Base-by-base conservation (phyloP, 2,888 invertebrate species). In the Pherbina coryleti region DNA sequence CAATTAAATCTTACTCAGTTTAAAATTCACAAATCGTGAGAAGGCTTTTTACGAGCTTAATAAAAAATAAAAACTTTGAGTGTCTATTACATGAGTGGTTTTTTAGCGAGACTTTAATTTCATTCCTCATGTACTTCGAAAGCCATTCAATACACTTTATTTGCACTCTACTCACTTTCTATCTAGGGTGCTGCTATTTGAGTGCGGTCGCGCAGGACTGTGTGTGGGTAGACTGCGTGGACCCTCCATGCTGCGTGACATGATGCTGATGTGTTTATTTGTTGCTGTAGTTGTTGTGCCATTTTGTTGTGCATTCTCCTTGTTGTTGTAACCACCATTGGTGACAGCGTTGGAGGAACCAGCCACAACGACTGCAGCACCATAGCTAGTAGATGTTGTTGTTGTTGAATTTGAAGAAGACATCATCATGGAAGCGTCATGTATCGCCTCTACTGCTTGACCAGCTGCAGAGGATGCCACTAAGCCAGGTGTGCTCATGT, bases 211-310 rank as follows among this genome's bases (percentile, higher is more conserved):
- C 72, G 89, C 89, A 44, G 90, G 90, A 82, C 90, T 90, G 73
- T 90, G 87, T 72, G 88, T 89, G 19, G 92, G 92, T 82, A 92
- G 89, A 83, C 91, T 91, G 76, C 91, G 90, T 28, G 92, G 91
- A 64, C 92, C 92, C 84, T 93, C 93, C 84, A 92, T 92, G 86
- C 92, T 92, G 84, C 92, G 92, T 79, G 92, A 92, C 91, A 92
- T 92, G 85, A 87, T 83, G 78, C 88, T 85, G 70, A 86, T 86
- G 83, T 87, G 87, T 78, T 88, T 83, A 76, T 85, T 89, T 77
- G 85, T 86, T 71, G 82, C 82, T 70, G 82, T 78, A 28, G 75
- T 19, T 31, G 70, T 62, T 82, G 84, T 49, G 34, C 73, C 77
- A 55, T 77, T 80, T 5, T 31, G 57, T 17, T n/a, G 74, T 81